Evolutionary conservation across 30 jellyfish, hydroid and myxozoan species (phyloP), one percentile per base, ranked within the genome.

Genomic region (Aurelia aurita): DNA sequence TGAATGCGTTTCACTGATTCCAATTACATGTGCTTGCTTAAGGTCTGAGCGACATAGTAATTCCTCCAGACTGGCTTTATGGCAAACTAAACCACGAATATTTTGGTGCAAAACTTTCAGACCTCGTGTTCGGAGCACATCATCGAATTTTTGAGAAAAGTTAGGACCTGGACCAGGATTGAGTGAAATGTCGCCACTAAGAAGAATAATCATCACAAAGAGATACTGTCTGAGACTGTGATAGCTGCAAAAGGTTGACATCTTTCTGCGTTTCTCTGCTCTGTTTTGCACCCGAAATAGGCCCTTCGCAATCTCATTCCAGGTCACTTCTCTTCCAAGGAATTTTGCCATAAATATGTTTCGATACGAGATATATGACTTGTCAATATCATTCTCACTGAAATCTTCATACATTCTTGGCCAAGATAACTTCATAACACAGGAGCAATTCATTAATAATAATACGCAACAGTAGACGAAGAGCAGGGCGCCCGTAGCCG

Each of bases 211-310:
- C 54, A 72, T 32, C 72, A 32, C 84, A 72, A 72, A 72, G 84
- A 45, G 84, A 72, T 29, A 72, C 84, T 72, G 84, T 46, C 43
- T 46, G 84, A 72, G 84, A 72, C 72, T 72, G 84, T 72, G 71
- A 32, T 72, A 26, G 84, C 72, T 72, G 28, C 84, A 72, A 32
- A 72, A 72, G 72, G 84, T 72, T 72, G 72, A 12, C 84, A 72
- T 72, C 84, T 32, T 29, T 72, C 32, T 72, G 71, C 84, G 19
- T 78, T 78, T 72, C 76, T 46, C 84, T 67, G 43, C 67, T 67
- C 61, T 67, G 80, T 67, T 67, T 67, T 13, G 61, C 80, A 67
- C 67, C 27, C 68, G 19, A 67, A 67, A 67, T 67, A 67, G 21
- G 80, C 80, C n/a, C 80, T 67, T 67, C 61, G 66, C 19, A 67